Evolutionary conservation across 2,113 vertebrate genomes (phyloP), one percentile per base, ranked within the genome.

Genomic region (Grammomys surdaster): DNA sequence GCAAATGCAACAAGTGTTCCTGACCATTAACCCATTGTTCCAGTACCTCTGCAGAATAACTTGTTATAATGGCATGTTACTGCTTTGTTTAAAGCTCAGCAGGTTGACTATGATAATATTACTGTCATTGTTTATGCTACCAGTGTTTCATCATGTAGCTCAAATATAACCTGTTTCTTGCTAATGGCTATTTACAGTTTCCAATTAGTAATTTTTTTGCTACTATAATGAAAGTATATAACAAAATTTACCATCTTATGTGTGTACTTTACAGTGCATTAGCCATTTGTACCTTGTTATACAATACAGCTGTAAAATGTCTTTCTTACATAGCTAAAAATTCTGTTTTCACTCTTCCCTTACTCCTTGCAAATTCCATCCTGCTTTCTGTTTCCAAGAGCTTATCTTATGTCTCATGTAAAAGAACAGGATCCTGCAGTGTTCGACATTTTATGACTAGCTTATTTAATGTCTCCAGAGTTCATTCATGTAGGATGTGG

Each of bases 311-410:
- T 65, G 6, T 76, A 19, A 60, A 75, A 87, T 20, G 75, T 89
- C 89, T 24, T 46, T 76, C 24, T 90, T 90, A n/a, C 19, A 90
- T n/a, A 88, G 63, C 58, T 95, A 82, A 94, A 96, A 92, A 63
- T 33, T 82, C 73, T 92, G 8, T 69, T 13, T 36, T 51, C 31
- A 48, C 33, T 56, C 33, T 82, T 58, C 22, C 22, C 80, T 40
- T 36, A 58, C 80, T n/a, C 80, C 36, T 82, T n/a, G 70, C 36
- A 73, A 22, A 40, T 19, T n/a, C 31, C 17, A 40, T 73, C 10
- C 36, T 20, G 36, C 54, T 40, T 82, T 82, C 54, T 82, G 80
- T 82, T 82, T 82, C 36, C n/a, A 54, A 56, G 65, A 69, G 65
- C 11, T 70, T 33, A 69, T 51, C 14, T 69, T 87, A 54, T 36